Base-by-base conservation (phyloP, 2,888 invertebrate species). In the Pachliopta kotzebuea region DNA sequence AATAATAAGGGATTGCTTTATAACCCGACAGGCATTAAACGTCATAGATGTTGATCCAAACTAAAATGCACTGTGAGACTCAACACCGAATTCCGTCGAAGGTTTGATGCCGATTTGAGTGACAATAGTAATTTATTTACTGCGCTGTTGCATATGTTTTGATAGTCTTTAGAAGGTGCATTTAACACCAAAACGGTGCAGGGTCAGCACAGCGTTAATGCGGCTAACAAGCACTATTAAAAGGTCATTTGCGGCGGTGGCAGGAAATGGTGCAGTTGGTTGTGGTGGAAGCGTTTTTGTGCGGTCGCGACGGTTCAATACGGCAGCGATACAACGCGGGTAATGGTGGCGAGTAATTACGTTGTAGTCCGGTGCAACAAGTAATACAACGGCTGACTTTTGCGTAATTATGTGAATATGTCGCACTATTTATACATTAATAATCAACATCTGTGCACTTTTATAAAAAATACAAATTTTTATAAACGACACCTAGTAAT, bases 201-300 rank as follows among this genome's bases (percentile, higher is more conserved):
- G 74, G 69, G 71, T 80, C 81, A 79, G 78, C 79, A 72, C 71
- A 75, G 76, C 79, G 86, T 86, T 84, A 84, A 78, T 79, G 83
- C 81, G 74, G 70, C 76, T 79, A 81, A 85, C 80, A 71, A 80
- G 78, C 74, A 74, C 75, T 80, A 85, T 84, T 85, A 85, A 88
- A 84, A 86, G 84, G 83, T 81, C 79, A 80, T 88, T 88, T 87
- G 90, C 74, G 90, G 90, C 85, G 75, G 74, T 65, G 77, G 76
- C 86, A 86, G 89, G 88, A 89, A 88, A 81, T 84, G 67, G 70
- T 77, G 71, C 78, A 81, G 77, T 82, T 78, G 80, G 75, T 76
- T 85, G 88, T 74, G 88, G 88, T 88, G 71, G 84, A 55, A 58
- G 57, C 65, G 67, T 71, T 73, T 71, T 72, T 70, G 69, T 86